phyloP scores from a whole-genome alignment of 2,888 invertebrate species.

The Thymelicus sylvestris region DNA sequence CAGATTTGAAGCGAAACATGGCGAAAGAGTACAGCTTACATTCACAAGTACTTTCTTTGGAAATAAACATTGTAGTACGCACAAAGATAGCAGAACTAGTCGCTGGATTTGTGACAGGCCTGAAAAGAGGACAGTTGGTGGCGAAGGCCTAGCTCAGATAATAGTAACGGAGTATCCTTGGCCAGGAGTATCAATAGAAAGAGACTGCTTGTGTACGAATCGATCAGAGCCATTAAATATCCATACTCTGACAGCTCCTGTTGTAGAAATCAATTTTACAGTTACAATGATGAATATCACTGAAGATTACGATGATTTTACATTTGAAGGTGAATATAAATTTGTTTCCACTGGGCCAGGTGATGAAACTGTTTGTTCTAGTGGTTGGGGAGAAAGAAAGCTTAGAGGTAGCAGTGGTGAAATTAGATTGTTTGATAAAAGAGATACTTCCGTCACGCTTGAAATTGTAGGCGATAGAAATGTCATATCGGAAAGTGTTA shows the following conservation, averaged over 20 bases:
- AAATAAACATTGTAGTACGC: slow-evolving; percentile 87
- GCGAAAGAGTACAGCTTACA: slow-evolving; percentile 88
- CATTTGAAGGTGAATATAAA: slow-evolving; percentile 90
- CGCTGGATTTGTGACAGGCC: slow-evolving; percentile 88
- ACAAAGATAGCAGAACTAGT: slow-evolving; percentile 87
- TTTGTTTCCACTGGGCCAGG: slow-evolving; percentile 85
- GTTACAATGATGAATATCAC: slow-evolving; percentile 92
- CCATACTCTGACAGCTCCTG: slow-evolving; percentile 88
- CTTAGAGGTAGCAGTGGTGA: slow-evolving; percentile 90
- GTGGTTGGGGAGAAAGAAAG: slow-evolving; percentile 87
- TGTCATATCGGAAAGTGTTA: slow-evolving; percentile 80
- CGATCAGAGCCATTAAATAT: slow-evolving; percentile 87
- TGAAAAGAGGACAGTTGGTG: slow-evolving; percentile 71
- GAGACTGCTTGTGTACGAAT: slow-evolving; percentile 90
- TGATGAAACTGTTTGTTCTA: slow-evolving; percentile 85
- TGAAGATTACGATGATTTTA: slow-evolving; percentile 91
- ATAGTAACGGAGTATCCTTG: slow-evolving; percentile 89
- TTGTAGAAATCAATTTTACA: slow-evolving; percentile 89
- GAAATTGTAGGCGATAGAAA: slow-evolving; percentile 79
- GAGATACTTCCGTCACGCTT: slow-evolving; percentile 71
- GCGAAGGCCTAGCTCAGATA: slow-evolving; percentile 85
- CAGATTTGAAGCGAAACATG: slow-evolving; percentile 88
- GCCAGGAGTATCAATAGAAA: slow-evolving; percentile 87
- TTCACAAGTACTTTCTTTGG: slow-evolving; percentile 89
- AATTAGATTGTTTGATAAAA: slow-evolving; percentile 87